These are phyloP conservation scores for Thera britannica DNA, from an alignment of 2,888 invertebrate species.

Conservation along the genomic window DNA sequence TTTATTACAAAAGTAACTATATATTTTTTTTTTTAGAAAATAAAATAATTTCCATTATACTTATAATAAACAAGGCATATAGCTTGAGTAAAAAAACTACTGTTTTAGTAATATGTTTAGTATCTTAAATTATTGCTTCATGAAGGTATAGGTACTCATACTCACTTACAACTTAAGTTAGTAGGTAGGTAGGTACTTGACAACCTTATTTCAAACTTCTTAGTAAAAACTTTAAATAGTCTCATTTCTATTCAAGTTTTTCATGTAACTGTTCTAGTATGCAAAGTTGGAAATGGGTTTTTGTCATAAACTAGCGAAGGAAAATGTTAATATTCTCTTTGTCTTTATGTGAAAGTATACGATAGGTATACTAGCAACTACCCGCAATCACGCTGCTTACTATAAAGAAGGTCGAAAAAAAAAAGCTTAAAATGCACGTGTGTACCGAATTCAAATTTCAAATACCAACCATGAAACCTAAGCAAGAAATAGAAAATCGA, in stretches of 20 bases:
- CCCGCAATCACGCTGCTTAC: not conserved
- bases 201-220: not conserved
- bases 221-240: not conserved
- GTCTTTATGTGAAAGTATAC: not conserved
- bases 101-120: too few species aligned
- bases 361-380: not conserved
- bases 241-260: not conserved
- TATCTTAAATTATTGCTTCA: too few species aligned
- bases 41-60: too few species aligned
- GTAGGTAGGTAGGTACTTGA: not conserved
- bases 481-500: too few species aligned
- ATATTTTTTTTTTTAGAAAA: too few species aligned
- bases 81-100: too few species aligned
- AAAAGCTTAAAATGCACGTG: not conserved
- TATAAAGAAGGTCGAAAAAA: not conserved
- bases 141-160: too few species aligned
- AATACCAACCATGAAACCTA: too few species aligned
- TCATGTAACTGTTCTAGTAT: not conserved
- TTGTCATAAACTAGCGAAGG: not conserved
- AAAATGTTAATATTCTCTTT: not conserved
- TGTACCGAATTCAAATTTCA: too few species aligned
- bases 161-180: not conserved
- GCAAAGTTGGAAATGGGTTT: constrained; percentile 3
- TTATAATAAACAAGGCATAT: too few species aligned
- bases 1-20: too few species aligned